Percentiles rank a stretch among this genome's conserved stretches.
Evolutionary conservation across 2,888 invertebrate genomes (phyloP).

Genomic region (Cloeon dipterum): DNA sequence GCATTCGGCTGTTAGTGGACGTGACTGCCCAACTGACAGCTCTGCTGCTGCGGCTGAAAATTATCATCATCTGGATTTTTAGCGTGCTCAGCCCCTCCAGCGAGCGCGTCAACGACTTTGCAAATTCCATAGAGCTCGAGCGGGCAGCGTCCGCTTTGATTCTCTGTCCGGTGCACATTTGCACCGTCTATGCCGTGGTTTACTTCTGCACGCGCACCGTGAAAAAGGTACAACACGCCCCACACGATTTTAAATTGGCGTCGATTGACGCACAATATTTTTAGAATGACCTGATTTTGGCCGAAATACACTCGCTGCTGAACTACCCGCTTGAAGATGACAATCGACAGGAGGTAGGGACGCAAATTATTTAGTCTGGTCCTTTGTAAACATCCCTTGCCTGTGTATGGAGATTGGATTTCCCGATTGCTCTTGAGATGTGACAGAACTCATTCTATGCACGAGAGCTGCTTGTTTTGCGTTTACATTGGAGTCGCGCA

Average conservation of each 20-base stretch:
- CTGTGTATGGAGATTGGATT: no score
- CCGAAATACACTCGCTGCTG: not conserved
- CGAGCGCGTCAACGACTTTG: not conserved
- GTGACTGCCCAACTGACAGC: not conserved
- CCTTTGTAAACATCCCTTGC: no score
- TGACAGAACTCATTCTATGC: no score
- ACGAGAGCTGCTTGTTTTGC: no score
- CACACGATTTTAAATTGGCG: no score
- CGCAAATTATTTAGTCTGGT: not conserved
- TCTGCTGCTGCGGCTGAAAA: not conserved
- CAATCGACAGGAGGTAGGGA: not conserved
- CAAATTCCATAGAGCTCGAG: not conserved
- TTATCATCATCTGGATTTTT: not conserved
- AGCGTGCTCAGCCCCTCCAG: not conserved
- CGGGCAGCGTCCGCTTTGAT: not conserved
- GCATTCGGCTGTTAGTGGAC: not conserved
- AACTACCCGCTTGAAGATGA: not conserved
- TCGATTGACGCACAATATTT: no score
- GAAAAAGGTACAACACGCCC: not conserved
- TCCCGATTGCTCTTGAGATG: no score
- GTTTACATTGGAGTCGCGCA: no score
- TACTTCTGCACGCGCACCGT: not conserved
- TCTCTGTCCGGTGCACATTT: not conserved
- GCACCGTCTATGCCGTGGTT: not conserved
- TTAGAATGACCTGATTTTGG: not conserved